A percentile compares a stretch with the other conserved stretches of the same genome.
phyloP scores from a whole-genome alignment of 2,888 invertebrate species.

The Acanthosepion esculentum region DNA sequence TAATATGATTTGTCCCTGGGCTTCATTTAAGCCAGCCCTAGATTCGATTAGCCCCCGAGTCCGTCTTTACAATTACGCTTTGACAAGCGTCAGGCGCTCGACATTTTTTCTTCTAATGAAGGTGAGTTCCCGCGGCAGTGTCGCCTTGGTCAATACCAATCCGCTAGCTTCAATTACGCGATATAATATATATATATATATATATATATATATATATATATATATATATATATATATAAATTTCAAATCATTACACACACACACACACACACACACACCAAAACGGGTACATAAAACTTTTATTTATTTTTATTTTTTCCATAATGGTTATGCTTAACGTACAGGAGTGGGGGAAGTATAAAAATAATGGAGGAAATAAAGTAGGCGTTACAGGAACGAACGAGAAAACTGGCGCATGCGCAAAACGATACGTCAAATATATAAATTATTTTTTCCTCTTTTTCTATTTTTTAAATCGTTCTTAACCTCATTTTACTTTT shows the following conservation, averaged over 20 bases:
- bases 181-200: too few species aligned
- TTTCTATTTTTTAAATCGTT: neutral
- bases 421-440: neutral
- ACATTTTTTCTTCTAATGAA: neutral
- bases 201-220: too few species aligned
- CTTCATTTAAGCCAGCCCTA: constrained; percentile 6
- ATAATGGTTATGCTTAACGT: too few species aligned
- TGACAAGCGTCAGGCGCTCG: neutral
- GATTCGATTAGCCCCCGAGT: constrained; percentile 12
- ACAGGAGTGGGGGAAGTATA: neutral
- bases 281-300: too few species aligned
- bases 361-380: neutral
- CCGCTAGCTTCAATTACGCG: neutral
- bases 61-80: constrained; percentile 10
- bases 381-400: neutral
- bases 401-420: neutral
- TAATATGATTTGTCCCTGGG: constrained; percentile 33
- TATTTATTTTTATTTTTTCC: too few species aligned
- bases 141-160: constrained; percentile 33
- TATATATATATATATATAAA: too few species aligned
- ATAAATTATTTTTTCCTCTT: neutral
- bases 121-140: constrained; percentile 2
- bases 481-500: neutral
- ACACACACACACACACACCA: neutral
- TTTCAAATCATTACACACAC: neutral